phyloP scores from a whole-genome alignment of 2,797 vertebrate genomes.

The Acanthurus tractus region DNA sequence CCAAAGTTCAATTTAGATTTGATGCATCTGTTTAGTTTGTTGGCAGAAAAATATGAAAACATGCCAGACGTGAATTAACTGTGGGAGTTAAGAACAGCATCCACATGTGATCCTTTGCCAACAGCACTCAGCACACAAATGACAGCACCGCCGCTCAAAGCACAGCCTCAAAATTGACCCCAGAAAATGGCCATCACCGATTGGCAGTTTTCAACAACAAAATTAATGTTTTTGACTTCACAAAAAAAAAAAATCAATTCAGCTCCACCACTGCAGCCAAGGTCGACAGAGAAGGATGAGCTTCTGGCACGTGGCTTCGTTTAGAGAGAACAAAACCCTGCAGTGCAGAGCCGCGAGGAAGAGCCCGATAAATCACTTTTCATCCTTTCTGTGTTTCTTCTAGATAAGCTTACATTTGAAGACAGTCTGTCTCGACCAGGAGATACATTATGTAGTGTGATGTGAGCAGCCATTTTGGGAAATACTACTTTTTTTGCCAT shows the following conservation, averaged over 20 bases:
- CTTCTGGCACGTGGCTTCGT: neutral
- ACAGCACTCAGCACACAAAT: neutral
- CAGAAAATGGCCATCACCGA: neutral
- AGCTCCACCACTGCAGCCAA: conserved; percentile 3
- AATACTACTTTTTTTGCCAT: neutral
- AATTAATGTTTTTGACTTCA: neutral
- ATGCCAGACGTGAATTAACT: neutral
- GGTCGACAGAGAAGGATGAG: conserved; percentile 16
- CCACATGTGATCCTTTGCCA: conserved; percentile 7
- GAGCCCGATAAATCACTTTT: neutral
- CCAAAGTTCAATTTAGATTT: neutral
- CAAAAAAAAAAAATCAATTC: conserved; percentile 30
- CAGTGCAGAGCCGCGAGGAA: neutral
- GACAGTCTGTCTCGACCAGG: neutral
- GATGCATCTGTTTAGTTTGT: neutral
- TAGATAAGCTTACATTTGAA: conserved; percentile 7
- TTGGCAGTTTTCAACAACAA: conserved; percentile 1
- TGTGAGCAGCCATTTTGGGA: neutral
- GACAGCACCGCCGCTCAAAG: neutral
- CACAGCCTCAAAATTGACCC: conserved; percentile 6
- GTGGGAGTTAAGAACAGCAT: neutral
- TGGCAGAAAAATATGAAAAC: neutral
- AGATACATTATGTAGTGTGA: neutral
- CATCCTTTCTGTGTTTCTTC: neutral
- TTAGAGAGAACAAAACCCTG: neutral